phyloP scores from a whole-genome alignment of 2,888 invertebrate species.

The Apamea anceps region DNA sequence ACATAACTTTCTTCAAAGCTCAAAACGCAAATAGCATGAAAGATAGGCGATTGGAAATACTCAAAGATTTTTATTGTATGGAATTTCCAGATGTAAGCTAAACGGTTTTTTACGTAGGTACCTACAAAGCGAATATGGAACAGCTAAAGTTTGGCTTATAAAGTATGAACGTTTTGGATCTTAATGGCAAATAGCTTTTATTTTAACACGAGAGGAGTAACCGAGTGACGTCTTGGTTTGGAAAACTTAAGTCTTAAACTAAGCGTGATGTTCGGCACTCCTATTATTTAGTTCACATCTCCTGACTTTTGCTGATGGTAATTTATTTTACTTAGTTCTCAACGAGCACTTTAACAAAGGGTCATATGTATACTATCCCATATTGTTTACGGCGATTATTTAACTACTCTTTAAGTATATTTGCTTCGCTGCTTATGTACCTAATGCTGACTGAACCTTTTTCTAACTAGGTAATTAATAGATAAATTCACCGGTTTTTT shows the following conservation, averaged over 20 bases:
- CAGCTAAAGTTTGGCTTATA: not conserved
- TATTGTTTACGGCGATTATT: not conserved
- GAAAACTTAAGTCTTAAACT: not conserved
- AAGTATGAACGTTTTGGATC: not conserved
- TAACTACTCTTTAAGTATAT: not conserved
- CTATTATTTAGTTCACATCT: not conserved
- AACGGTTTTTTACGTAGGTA: constrained; percentile 8
- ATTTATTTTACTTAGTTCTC: not conserved
- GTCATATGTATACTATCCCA: not conserved
- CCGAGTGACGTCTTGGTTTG: not conserved
- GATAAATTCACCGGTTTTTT: not conserved
- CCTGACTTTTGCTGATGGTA: not conserved
- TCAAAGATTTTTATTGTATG: constrained; percentile 29
- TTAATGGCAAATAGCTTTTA: not conserved
- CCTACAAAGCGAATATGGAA: not conserved
- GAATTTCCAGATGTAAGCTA: constrained; percentile 30
- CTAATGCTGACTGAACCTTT: not conserved
- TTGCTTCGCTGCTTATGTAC: not conserved
- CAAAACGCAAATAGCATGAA: constrained; percentile 23
- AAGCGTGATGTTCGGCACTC: not conserved
- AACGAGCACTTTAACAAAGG: not conserved
- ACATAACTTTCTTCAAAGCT: constrained; percentile 36
- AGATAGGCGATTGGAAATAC: constrained; percentile 29
- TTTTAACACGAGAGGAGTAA: not conserved
- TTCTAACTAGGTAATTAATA: too few relatives aligned